These are phyloP conservation scores for Peromyscus polionotus DNA, from an alignment of 2,113 vertebrate genomes.

Conservation along the genomic window DNA sequence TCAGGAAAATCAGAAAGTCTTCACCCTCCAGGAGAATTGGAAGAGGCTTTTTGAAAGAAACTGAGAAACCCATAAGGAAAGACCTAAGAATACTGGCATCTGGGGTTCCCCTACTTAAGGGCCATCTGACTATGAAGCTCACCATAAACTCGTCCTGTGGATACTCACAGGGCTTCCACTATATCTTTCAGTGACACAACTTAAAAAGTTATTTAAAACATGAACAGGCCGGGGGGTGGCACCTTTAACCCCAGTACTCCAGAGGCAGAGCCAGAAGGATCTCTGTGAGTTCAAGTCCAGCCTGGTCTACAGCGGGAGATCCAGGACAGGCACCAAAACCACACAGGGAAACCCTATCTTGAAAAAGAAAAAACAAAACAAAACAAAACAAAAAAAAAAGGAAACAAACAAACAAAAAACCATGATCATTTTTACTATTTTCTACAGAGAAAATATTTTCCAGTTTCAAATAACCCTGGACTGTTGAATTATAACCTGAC, in stretches of 20 bases:
- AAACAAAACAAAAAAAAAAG: too few species aligned
- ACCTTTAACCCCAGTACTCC: too few species aligned
- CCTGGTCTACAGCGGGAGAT: too few species aligned
- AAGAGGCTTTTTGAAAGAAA: constrained; percentile 9
- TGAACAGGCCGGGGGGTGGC: not conserved
- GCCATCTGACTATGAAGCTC: not conserved
- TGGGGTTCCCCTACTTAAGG: constrained; percentile 38
- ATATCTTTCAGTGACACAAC: not conserved
- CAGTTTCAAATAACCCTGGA: too few species aligned
- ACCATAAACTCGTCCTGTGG: not conserved
- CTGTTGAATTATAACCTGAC: not conserved
- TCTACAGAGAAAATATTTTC: too few species aligned
- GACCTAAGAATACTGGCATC: constrained; percentile 13
- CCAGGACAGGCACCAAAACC: too few species aligned
- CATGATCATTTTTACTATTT: too few species aligned
- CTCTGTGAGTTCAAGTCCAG: too few species aligned
- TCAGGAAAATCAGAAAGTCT: not conserved
- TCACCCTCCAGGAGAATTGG: not conserved
- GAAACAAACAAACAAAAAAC: too few species aligned
- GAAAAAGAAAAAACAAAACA: too few species aligned
- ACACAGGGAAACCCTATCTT: too few species aligned
- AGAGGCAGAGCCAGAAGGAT: too few species aligned
- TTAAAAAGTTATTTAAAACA: constrained; percentile 63
- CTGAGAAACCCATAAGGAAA: constrained; percentile 1
- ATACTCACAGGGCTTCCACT: not conserved